Evolutionary conservation across 2,113 vertebrate genomes (phyloP).

Genomic region (Chaenocephalus aceratus): DNA sequence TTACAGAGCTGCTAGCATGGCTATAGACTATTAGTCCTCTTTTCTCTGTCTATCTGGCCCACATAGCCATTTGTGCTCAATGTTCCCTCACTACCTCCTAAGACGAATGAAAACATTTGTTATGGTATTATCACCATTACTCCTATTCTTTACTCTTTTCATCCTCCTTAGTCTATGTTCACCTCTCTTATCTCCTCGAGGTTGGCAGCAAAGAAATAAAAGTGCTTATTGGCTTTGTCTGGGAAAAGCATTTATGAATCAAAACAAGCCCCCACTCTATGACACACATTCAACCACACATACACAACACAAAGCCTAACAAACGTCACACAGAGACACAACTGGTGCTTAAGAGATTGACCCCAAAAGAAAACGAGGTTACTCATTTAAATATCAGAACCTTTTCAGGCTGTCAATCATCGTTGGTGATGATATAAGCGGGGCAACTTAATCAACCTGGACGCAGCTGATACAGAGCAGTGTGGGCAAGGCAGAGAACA

Average conservation of each 20-base stretch:
- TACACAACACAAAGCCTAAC: slow-evolving; percentile 30
- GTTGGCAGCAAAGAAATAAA: slow-evolving; percentile 16
- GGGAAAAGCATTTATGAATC: slow-evolving; percentile 55
- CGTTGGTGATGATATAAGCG: slow-evolving; percentile 31
- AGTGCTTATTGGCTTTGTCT: slow-evolving; percentile 46
- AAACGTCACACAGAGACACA: slow-evolving; percentile 15
- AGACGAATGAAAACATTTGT: slow-evolving; percentile 29
- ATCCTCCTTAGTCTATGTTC: slow-evolving; percentile 26
- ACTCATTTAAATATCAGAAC: slow-evolving; percentile 77
- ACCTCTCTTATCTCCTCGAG: slow-evolving; percentile 28
- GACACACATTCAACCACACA: slow-evolving; percentile 45
- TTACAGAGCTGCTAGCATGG: neutral
- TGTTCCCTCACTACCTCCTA: neutral
- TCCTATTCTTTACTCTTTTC: slow-evolving; percentile 2
- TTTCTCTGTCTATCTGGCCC: slow-evolving; percentile 3
- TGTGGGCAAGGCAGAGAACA: slow-evolving; percentile 59
- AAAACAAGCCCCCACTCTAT: slow-evolving; percentile 38
- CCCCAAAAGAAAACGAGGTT: slow-evolving; percentile 62
- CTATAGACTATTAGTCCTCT: neutral
- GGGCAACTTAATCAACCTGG: slow-evolving; percentile 57
- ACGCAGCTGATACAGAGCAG: slow-evolving; percentile 65
- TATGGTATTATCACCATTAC: slow-evolving; percentile 6
- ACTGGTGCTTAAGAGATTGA: slow-evolving; percentile 61
- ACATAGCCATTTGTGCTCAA: neutral
- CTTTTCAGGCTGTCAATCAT: slow-evolving; percentile 77